Conservation (phyloP, 2,888 invertebrate species). For the Cantharis flavilabris region DNA sequence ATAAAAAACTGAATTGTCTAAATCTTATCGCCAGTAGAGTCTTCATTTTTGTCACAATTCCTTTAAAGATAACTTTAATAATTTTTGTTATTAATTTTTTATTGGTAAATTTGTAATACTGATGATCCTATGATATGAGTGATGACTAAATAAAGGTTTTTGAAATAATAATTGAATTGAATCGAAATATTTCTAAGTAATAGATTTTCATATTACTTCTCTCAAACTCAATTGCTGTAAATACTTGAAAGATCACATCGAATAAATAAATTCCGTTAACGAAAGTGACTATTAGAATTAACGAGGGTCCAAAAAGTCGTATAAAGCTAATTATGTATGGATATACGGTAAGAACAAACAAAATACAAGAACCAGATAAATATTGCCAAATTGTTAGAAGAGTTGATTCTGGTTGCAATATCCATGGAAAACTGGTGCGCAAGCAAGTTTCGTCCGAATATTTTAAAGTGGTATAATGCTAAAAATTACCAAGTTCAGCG, state of each 20-base stretch:
- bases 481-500: not conserved
- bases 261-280: constrained; percentile 28
- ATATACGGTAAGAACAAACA: constrained; percentile 28
- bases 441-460: constrained; percentile 36
- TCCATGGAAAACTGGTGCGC: constrained; percentile 36
- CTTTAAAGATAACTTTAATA: constrained; percentile 16
- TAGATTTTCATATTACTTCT: constrained; percentile 19
- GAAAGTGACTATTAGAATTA: constrained; percentile 10
- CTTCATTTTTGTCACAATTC: constrained; percentile 26
- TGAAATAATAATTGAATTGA: too few species aligned
- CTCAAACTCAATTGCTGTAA: constrained; percentile 38
- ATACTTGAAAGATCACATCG: constrained; percentile 35
- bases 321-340: constrained; percentile 28
- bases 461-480: constrained; percentile 16
- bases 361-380: constrained; percentile 22
- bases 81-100: not conserved
- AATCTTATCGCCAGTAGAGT: constrained; percentile 29
- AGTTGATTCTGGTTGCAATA: constrained; percentile 33
- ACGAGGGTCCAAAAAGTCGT: not conserved
- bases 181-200: too few species aligned
- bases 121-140: too few species aligned
- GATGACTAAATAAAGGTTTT: too few species aligned
- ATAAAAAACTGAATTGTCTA: constrained; percentile 27
- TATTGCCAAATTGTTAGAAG: constrained; percentile 34
- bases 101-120: too few species aligned